Percentiles rank a stretch among this genome's conserved stretches.
Evolutionary conservation across 2,797 vertebrate species (phyloP).

Genomic region (Microctenopoma lineatum): DNA sequence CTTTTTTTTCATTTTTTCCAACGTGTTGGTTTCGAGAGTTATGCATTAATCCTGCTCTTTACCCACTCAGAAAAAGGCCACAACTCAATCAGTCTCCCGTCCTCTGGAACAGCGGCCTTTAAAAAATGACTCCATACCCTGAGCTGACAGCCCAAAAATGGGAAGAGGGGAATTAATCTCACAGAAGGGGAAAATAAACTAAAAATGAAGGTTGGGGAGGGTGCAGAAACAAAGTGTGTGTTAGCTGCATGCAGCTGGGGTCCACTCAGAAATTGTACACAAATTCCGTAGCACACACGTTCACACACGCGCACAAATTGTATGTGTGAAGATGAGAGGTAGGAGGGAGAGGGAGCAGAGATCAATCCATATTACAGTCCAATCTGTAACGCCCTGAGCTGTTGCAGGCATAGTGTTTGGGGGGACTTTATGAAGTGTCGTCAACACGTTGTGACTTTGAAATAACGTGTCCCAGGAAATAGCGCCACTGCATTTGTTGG

Average conservation of each 20-base stretch:
- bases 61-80: constrained; percentile 65
- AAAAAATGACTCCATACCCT: constrained; percentile 75
- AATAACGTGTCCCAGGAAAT: constrained; percentile 39
- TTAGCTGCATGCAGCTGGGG: constrained; percentile 34
- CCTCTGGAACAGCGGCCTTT: constrained; percentile 66
- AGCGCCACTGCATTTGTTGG: constrained; percentile 45
- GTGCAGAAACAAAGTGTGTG: constrained; percentile 45
- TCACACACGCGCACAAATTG: constrained; percentile 27
- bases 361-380: constrained; percentile 80
- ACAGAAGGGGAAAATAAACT: constrained; percentile 41
- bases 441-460: constrained; percentile 75
- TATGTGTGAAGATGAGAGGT: constrained; percentile 62
- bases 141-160: constrained; percentile 76
- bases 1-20: constrained; percentile 16
- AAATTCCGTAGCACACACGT: constrained; percentile 46
- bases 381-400: constrained; percentile 75
- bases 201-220: constrained; percentile 40
- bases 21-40: constrained; percentile 63
- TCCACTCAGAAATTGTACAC: constrained; percentile 62
- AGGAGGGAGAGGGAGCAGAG: constrained; percentile 56
- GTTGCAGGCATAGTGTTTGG: constrained; percentile 54
- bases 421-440: constrained; percentile 74
- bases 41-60: constrained; percentile 80
- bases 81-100: constrained; percentile 70
- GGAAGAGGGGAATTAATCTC: constrained; percentile 74